Evolutionary conservation across 2,888 invertebrate genomes (phyloP).

Genomic region (Chalcosyrphus nemorum): DNA sequence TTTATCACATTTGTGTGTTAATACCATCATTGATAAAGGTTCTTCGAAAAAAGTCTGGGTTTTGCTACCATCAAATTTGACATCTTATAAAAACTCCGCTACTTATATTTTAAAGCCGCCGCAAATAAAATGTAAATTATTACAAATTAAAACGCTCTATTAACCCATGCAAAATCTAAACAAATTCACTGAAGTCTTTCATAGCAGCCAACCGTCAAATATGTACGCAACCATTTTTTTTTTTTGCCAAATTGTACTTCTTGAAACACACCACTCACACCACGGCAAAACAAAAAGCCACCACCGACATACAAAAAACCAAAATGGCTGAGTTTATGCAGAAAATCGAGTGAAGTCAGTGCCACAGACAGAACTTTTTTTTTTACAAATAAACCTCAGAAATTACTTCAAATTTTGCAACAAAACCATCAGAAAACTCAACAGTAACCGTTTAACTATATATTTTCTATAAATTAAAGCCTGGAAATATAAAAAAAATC

Average conservation of each 20-base stretch:
- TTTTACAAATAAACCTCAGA: constrained; percentile 62
- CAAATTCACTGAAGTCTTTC: not conserved
- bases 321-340: constrained; percentile 76
- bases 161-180: too few relatives aligned
- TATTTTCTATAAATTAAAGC: constrained; percentile 59
- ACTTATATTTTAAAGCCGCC: too few relatives aligned
- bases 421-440: constrained; percentile 56
- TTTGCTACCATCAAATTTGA: too few relatives aligned
- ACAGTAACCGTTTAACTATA: constrained; percentile 40
- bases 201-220: constrained; percentile 61
- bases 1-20: too few relatives aligned
- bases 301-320: constrained; percentile 53
- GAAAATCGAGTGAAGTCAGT: constrained; percentile 75
- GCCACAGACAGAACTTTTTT: constrained; percentile 59
- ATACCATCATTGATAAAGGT: too few relatives aligned
- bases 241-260: not conserved
- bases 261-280: constrained; percentile 47
- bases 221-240: constrained; percentile 10
- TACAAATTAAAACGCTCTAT: too few relatives aligned
- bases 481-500: constrained; percentile 15
- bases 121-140: too few relatives aligned
- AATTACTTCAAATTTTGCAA: constrained; percentile 64
- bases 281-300: constrained; percentile 72
- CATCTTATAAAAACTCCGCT: too few relatives aligned
- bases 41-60: too few relatives aligned